These are phyloP conservation scores for Liparis tanakae DNA, from an alignment of 2,797 vertebrate species.

Conservation along the genomic window DNA sequence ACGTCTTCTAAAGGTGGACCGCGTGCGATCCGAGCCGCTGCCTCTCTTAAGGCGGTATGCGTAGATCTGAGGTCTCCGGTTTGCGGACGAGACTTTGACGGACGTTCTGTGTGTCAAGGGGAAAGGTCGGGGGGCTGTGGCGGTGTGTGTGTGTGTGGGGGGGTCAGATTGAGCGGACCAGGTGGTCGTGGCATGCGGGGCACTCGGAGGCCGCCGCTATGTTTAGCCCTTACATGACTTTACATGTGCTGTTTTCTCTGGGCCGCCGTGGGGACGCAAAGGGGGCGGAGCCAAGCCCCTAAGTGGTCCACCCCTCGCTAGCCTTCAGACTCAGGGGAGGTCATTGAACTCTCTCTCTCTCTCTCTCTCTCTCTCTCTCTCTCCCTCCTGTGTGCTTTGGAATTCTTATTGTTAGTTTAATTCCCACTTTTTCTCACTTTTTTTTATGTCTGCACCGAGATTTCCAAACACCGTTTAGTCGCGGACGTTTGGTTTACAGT, in stretches of 20 bases:
- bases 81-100: constrained; percentile 75
- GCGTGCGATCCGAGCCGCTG: constrained; percentile 43
- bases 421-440: too few species aligned
- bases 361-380: too few species aligned
- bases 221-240: constrained; percentile 83
- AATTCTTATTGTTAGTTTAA: too few species aligned
- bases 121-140: constrained; percentile 21
- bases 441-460: too few species aligned
- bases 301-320: constrained; percentile 14
- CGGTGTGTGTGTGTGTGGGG: background rate
- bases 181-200: constrained; percentile 80
- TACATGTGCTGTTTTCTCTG: constrained; percentile 81
- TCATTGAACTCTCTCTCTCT: too few species aligned
- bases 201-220: constrained; percentile 74
- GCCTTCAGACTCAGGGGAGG: too few species aligned
- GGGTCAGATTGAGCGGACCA: constrained; percentile 80
- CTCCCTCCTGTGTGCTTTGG: too few species aligned
- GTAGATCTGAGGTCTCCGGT: constrained; percentile 58
- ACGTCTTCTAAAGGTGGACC: constrained; percentile 53
- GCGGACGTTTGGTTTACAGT: too few species aligned
- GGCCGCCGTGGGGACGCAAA: constrained; percentile 64
- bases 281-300: constrained; percentile 37
- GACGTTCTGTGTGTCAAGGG: constrained; percentile 56
- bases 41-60: constrained; percentile 53
- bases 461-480: too few species aligned